Conservation (phyloP, 2,888 invertebrate species). For the Scaptomyza reducta region DNA sequence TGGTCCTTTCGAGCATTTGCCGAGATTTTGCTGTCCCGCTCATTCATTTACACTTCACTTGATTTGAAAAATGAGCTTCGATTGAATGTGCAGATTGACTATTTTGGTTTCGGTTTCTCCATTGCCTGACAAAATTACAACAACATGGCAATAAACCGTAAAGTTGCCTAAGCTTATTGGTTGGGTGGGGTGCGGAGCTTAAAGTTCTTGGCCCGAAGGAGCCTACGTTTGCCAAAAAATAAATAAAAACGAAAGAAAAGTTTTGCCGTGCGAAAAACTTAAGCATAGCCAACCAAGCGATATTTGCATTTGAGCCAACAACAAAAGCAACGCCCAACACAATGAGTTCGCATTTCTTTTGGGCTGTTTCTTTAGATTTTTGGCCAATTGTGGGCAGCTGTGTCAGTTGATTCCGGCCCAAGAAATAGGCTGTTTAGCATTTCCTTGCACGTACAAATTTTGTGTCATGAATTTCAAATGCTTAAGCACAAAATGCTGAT, state of each 20-base stretch:
- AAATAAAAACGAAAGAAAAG: constrained; percentile 31
- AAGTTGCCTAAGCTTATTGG: constrained; percentile 72
- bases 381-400: constrained; percentile 50
- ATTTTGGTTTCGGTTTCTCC: constrained; percentile 26
- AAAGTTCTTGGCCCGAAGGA: constrained; percentile 51
- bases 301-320: constrained; percentile 74
- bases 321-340: constrained; percentile 44
- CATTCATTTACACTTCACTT: constrained; percentile 79
- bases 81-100: constrained; percentile 65
- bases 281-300: constrained; percentile 38
- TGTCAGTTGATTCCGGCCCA: constrained; percentile 20
- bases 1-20: constrained; percentile 43
- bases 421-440: constrained; percentile 63
- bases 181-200: constrained; percentile 34
- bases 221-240: constrained; percentile 57
- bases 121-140: constrained; percentile 43
- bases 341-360: constrained; percentile 59
- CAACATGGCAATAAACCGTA: constrained; percentile 75
- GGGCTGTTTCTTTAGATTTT: constrained; percentile 2
- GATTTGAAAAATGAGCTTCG: constrained; percentile 77
- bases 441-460: constrained; percentile 73
- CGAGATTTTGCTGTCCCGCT: constrained; percentile 38
- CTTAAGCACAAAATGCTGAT: constrained; percentile 60
- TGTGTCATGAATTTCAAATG: constrained; percentile 75
- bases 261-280: constrained; percentile 75